Conservation (phyloP, 2,113 vertebrate genomes). For the Canis aureus region DNA sequence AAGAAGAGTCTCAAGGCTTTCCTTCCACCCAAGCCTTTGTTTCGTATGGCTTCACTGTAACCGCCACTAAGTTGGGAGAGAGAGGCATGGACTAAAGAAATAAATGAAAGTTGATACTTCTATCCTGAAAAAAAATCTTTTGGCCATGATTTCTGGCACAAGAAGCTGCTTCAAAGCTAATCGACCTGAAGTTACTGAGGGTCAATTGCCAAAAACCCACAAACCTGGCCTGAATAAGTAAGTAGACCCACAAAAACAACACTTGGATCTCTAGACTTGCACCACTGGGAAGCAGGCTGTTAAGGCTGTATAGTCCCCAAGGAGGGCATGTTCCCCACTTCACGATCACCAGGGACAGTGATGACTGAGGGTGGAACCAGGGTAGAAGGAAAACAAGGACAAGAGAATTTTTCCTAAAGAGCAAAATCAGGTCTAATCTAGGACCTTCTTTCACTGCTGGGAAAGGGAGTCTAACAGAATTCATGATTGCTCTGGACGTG, state of each 20-base stretch:
- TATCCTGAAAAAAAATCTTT: neutral
- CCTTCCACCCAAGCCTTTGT: neutral
- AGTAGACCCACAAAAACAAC: neutral
- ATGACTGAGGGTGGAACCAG: neutral
- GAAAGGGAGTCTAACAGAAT: neutral
- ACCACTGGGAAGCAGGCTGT: neutral
- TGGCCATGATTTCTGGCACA: neutral
- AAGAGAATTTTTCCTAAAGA: neutral
- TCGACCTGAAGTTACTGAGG: neutral
- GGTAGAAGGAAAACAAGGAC: neutral
- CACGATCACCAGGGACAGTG: neutral
- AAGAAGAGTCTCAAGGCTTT: neutral
- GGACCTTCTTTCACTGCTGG: neutral
- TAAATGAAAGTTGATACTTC: neutral
- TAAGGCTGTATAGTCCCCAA: neutral
- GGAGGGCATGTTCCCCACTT: neutral
- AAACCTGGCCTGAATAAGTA: neutral
- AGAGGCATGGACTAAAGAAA: neutral
- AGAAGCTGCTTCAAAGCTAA: constrained; percentile 45
- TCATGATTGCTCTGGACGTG: neutral
- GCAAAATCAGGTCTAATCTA: neutral
- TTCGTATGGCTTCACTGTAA: neutral
- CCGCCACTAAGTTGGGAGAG: neutral
- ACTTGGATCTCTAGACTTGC: neutral
- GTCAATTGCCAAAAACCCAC: neutral